These are phyloP conservation scores for Heterodera carotae DNA, from an alignment of 1,140 invertebrate species.

Conservation along the genomic window DNA sequence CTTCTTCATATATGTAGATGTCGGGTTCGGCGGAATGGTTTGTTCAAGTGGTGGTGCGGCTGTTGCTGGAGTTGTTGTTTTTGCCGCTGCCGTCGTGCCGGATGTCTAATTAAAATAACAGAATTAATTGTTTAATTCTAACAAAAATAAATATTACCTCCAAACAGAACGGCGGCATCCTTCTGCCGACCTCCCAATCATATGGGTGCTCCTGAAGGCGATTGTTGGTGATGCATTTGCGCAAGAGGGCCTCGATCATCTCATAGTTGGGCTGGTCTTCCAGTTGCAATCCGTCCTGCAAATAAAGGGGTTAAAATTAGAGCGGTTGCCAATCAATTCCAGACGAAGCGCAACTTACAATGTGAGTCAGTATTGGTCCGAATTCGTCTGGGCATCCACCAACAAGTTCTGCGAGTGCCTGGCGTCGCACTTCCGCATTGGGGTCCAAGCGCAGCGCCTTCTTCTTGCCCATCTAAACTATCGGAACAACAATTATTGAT, in stretches of 20 bases:
- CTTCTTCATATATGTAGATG: too few relatives aligned
- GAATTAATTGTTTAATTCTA: too few relatives aligned
- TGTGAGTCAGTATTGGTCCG: conserved; percentile 1
- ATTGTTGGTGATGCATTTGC: conserved; percentile 34
- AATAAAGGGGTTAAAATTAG: conserved; percentile 28
- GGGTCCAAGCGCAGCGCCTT: neutral
- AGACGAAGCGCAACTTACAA: conserved; percentile 8
- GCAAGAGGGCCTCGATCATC: conserved; percentile 27
- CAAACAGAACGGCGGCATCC: neutral
- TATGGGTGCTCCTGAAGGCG: conserved; percentile 54
- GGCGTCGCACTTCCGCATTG: neutral
- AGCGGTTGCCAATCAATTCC: conserved; percentile 10
- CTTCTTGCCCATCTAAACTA: conserved; percentile 24
- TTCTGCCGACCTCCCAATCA: conserved; percentile 36
- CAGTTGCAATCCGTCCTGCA: conserved; percentile 16
- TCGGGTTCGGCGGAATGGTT: too few relatives aligned
- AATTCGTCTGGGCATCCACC: conserved; percentile 1
- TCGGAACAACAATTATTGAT: too few relatives aligned
- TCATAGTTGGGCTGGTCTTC: conserved; percentile 31
- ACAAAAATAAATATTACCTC: too few relatives aligned
- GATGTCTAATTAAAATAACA: too few relatives aligned
- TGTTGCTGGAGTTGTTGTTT: too few relatives aligned
- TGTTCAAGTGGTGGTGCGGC: too few relatives aligned
- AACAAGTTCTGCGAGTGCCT: neutral
- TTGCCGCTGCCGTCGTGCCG: too few relatives aligned